Evolutionary conservation across 2,888 invertebrate genomes (phyloP).

Genomic region (Drosophila bunnanda): DNA sequence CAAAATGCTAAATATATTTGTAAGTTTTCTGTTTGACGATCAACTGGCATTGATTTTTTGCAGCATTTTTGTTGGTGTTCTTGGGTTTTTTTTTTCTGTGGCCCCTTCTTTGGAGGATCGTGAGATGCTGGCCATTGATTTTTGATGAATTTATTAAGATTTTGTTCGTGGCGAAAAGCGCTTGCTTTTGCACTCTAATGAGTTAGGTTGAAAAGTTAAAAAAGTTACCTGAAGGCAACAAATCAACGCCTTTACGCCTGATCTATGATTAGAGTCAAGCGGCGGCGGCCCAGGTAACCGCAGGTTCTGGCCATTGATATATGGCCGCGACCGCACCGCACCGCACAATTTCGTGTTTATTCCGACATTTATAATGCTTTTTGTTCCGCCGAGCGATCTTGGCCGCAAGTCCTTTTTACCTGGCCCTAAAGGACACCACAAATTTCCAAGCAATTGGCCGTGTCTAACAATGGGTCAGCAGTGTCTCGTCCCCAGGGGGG

Average conservation of each 20-base stretch:
- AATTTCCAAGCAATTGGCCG: constrained; percentile 76
- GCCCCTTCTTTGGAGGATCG: constrained; percentile 51
- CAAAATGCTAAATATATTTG: constrained; percentile 79
- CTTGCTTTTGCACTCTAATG: constrained; percentile 56
- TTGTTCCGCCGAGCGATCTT: constrained; percentile 42
- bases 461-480: constrained; percentile 61
- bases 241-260: constrained; percentile 75
- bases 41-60: constrained; percentile 72
- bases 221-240: constrained; percentile 54
- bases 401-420: constrained; percentile 34
- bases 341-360: constrained; percentile 65
- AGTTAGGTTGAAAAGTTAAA: constrained; percentile 64
- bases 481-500: constrained; percentile 30
- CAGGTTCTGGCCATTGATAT: constrained; percentile 69
- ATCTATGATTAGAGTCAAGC: constrained; percentile 74
- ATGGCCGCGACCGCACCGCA: constrained; percentile 60
- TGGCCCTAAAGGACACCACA: constrained; percentile 46
- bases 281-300: constrained; percentile 58
- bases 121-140: constrained; percentile 72
- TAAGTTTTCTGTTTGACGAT: constrained; percentile 77
- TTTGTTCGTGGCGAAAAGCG: constrained; percentile 42
- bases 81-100: background rate
- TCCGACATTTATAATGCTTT: constrained; percentile 34
- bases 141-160: constrained; percentile 79
- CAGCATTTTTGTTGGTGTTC: constrained; percentile 5